phyloP scores from a whole-genome alignment of 2,113 vertebrate genomes.

The Labeo rohita region DNA sequence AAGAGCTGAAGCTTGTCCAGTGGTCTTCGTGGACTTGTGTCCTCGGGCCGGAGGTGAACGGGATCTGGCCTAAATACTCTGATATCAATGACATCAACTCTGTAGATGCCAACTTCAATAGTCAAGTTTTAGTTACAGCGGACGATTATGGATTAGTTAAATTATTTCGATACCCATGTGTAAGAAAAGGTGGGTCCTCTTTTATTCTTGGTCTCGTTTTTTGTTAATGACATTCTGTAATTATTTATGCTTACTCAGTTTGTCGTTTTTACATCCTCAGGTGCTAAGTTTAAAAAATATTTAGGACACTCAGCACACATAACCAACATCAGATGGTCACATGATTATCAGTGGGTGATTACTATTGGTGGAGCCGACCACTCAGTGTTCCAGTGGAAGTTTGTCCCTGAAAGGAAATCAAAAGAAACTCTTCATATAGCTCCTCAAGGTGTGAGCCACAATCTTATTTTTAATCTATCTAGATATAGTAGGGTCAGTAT shows the following conservation, averaged over 20 bases:
- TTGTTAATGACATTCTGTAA: not conserved
- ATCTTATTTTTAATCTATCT: not conserved
- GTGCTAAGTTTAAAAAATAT: slow-evolving; percentile 97
- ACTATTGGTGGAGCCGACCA: slow-evolving; percentile 97
- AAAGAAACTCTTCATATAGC: slow-evolving; percentile 94
- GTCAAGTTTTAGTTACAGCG: slow-evolving; percentile 94
- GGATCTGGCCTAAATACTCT: slow-evolving; percentile 98
- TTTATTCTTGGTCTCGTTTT: not conserved
- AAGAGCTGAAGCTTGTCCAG: slow-evolving; percentile 91
- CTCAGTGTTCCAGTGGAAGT: slow-evolving; percentile 99
- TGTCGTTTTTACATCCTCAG: slow-evolving; percentile 73
- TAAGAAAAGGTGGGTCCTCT: slow-evolving; percentile 88
- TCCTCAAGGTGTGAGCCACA: slow-evolving; percentile 83
- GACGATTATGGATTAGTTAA: slow-evolving; percentile 97
- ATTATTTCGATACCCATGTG: slow-evolving; percentile 93
- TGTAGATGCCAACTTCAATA: slow-evolving; percentile 93
- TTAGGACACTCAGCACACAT: slow-evolving; percentile 97
- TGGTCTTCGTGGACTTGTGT: slow-evolving; percentile 98
- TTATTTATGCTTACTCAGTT: not conserved
- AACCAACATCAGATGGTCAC: slow-evolving; percentile 95
- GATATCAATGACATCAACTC: slow-evolving; percentile 95
- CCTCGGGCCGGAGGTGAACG: slow-evolving; percentile 92
- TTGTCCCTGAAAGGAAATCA: slow-evolving; percentile 92
- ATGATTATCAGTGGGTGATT: slow-evolving; percentile 98
- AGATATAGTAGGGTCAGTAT: too few species aligned